Base-by-base conservation (phyloP, 2,797 vertebrate species). In the Loriculus beryllinus region DNA sequence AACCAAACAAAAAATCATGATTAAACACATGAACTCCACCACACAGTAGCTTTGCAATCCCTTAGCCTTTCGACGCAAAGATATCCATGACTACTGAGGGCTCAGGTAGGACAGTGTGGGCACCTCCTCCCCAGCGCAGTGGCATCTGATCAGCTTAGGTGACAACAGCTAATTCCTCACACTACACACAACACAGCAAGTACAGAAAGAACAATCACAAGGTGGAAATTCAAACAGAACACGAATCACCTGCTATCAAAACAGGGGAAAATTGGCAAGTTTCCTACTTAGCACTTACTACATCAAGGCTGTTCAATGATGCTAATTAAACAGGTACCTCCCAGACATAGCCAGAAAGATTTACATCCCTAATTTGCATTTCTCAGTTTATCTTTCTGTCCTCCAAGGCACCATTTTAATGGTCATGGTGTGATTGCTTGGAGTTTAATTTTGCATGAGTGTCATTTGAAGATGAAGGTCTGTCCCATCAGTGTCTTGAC, bases 291-390 rank as follows among this genome's bases (percentile, higher is more conserved):
- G 94, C 90, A 88, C 92, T 90, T 64, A 86, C 40, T 77, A 67
- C 77, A 90, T 76, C 95, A 82, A 79, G 94, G 90, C 86, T 91
- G 92, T 78, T 88, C 54, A 15, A 31, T 1, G 77, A 56, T 57
- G 86, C 81, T 93, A 84, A 93, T 95, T 93, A 90, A 95, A 82
- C 81, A 80, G 93, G 71, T 82, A 69, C 92, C 83, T 90, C 90
- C 80, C 90, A 88, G 91, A 37, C 91, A 45, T 0, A 59, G 88
- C 74, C 48, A 74, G 88, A 26, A 74, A 94, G 83, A 96, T 90
- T 95, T 88, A 94, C 79, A 94, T 28, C 68, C 83, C 83, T 70
- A 28, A 88, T 96, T 94, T 92, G 77, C 17, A 5, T 74, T 86
- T 63, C 83, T 77, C 51, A 0, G 79, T 62, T 88, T 69, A 10